Conservation (phyloP, 2,797 vertebrate species). For the Etheostoma perlongum region DNA sequence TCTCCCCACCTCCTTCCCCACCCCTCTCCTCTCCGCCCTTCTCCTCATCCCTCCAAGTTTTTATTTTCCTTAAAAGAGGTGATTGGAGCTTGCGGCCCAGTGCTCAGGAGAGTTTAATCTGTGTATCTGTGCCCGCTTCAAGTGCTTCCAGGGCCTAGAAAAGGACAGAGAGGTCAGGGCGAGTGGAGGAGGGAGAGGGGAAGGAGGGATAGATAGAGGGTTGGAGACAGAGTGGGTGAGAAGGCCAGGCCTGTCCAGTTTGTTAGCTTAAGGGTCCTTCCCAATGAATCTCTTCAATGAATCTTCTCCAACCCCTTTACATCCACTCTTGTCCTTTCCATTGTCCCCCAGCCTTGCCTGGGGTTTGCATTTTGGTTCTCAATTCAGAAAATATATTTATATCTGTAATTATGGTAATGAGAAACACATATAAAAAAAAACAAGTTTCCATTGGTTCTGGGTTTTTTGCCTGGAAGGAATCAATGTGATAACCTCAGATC, state of each 20-base stretch:
- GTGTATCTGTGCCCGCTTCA: constrained; percentile 81
- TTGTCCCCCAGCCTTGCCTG: constrained; percentile 41
- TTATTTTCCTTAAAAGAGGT: constrained; percentile 77
- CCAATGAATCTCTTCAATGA: constrained; percentile 33
- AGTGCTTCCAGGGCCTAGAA: constrained; percentile 80
- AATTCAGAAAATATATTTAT: constrained; percentile 43
- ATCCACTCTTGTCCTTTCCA: constrained; percentile 54
- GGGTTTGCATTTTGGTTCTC: constrained; percentile 42
- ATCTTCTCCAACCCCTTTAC: constrained; percentile 42
- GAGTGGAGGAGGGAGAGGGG: constrained; percentile 50
- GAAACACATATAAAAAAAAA: constrained; percentile 30
- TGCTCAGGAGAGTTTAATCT: constrained; percentile 80
- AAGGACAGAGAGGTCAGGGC: constrained; percentile 79
- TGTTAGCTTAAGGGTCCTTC: constrained; percentile 60
- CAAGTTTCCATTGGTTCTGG: constrained; percentile 2
- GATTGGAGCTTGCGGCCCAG: constrained; percentile 76
- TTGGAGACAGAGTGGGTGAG: constrained; percentile 41
- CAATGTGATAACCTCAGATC: constrained; percentile 37
- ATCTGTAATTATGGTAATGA: constrained; percentile 72
- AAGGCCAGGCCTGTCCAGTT: constrained; percentile 54
- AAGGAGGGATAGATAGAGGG: constrained; percentile 45
- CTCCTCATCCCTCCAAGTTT: constrained; percentile 52
- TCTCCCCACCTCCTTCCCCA: constrained; percentile 29
- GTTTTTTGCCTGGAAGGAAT: constrained; percentile 45
- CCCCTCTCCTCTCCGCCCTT: background rate